A percentile compares a stretch with the other conserved stretches of the same genome.
phyloP scores from a whole-genome alignment of 2,113 vertebrate genomes.

The Cariama cristata region DNA sequence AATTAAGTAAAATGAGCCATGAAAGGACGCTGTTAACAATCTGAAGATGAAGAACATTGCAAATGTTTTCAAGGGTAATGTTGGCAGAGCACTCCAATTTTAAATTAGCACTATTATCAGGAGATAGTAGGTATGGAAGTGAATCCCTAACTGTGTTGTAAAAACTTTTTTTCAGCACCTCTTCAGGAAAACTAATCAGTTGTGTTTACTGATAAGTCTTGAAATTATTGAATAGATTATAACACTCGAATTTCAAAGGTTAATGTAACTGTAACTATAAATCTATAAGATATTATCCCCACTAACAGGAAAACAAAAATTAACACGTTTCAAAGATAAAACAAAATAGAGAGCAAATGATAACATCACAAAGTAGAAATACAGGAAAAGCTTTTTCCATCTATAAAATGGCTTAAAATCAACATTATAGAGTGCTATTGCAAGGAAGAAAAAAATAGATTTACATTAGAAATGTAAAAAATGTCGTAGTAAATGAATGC shows the following conservation, averaged over 20 bases:
- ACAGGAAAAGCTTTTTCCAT: background rate
- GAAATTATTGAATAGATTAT: background rate
- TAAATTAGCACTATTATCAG: background rate
- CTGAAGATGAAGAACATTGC: constrained; percentile 17
- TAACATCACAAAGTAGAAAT: background rate
- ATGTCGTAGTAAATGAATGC: background rate
- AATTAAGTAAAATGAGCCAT: constrained; percentile 64
- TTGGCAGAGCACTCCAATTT: background rate
- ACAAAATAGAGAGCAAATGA: background rate
- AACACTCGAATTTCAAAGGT: background rate
- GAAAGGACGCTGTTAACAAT: constrained; percentile 49
- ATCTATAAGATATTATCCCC: background rate
- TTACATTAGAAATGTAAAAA: background rate
- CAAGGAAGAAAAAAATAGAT: background rate
- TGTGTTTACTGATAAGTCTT: background rate
- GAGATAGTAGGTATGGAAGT: background rate
- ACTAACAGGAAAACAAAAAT: background rate
- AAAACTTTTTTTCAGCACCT: background rate
- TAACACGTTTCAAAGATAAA: background rate
- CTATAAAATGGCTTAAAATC: background rate
- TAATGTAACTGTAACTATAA: background rate
- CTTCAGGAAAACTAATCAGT: background rate
- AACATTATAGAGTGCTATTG: background rate
- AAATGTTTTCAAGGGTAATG: constrained; percentile 17
- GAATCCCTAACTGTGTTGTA: background rate